Percentiles rank a stretch among this genome's conserved stretches.
Evolutionary conservation across 2,888 invertebrate species (phyloP).

Genomic region (Protophormia terraenovae): DNA sequence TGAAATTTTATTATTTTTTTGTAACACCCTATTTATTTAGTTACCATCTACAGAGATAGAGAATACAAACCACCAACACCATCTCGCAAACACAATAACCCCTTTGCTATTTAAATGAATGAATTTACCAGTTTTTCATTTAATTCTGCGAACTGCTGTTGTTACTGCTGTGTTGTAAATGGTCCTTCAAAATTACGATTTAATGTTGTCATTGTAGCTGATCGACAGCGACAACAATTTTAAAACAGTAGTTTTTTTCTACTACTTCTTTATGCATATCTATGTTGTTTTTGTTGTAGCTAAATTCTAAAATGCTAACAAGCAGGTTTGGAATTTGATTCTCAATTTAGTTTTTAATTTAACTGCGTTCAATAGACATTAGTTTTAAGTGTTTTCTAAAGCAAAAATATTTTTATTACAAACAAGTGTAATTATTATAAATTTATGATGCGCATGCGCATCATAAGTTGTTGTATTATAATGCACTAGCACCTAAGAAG

Average conservation of each 20-base stretch:
- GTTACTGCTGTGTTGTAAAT: neutral
- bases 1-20: neutral
- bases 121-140: neutral
- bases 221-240: slow-evolving; percentile 7
- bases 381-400: neutral
- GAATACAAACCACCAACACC: neutral
- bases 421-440: slow-evolving; percentile 51
- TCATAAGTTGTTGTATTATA: no score
- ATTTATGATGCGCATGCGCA: slow-evolving; percentile 49
- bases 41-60: neutral
- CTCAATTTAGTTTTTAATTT: slow-evolving; percentile 24
- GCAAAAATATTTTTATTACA: slow-evolving; percentile 50
- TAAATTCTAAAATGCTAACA: neutral
- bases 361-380: neutral
- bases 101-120: neutral
- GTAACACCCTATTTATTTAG: neutral
- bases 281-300: neutral
- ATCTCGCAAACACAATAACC: neutral
- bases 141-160: neutral
- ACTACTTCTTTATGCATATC: neutral
- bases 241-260: neutral
- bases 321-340: slow-evolving; percentile 33
- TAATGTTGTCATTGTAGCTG: slow-evolving; percentile 23
- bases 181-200: slow-evolving; percentile 41
- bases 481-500: no score